Evolutionary conservation across 2,888 invertebrate genomes (phyloP), one percentile per base, ranked within the genome.

Genomic region (Athripsodes cinereus): DNA sequence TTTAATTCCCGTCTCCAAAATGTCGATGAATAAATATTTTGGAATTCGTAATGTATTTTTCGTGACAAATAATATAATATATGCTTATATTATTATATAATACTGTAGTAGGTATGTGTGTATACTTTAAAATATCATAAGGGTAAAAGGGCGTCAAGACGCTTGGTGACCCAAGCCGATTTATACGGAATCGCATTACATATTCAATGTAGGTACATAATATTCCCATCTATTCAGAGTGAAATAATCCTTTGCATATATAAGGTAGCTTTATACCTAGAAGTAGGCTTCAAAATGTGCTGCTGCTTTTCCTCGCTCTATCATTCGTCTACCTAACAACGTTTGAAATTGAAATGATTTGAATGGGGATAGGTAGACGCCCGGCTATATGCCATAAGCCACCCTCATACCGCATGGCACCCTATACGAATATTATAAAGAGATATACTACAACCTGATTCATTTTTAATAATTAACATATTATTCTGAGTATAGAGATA

Each of bases 261-360:
- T 40, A 26, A n/a, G 26, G 26, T 26, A 26, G n/a, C n/a, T n/a
- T n/a, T n/a, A n/a, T n/a, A n/a, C n/a, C 26, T 26, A 10, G 26
- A n/a, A n/a, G 26, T 26, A 57, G 60, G 58, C 59, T 57, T 57
- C 60, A 62, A 63, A 62, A 60, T 57, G 59, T 53, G 55, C 50
- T 55, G 59, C 53, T n/a, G 57, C 48, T 50, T 49, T 51, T 55
- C 58, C 53, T 35, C 56, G 59, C 59, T 60, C 59, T 51, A 57
- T 64, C 62, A 64, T 64, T 56, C 60, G 62, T 55, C 59, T 58
- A 62, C 61, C 64, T 59, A 58, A 64, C 64, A 61, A 62, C 60
- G 64, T 64, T 64, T 64, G 64, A 64, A 64, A 64, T 64, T 64
- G 64, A 64, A 64, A 64, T 64, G 60, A 64, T 64, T 64, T 64